Evolutionary conservation across 2,888 invertebrate genomes (phyloP).

Genomic region (Leptarthrus brevirostris): DNA sequence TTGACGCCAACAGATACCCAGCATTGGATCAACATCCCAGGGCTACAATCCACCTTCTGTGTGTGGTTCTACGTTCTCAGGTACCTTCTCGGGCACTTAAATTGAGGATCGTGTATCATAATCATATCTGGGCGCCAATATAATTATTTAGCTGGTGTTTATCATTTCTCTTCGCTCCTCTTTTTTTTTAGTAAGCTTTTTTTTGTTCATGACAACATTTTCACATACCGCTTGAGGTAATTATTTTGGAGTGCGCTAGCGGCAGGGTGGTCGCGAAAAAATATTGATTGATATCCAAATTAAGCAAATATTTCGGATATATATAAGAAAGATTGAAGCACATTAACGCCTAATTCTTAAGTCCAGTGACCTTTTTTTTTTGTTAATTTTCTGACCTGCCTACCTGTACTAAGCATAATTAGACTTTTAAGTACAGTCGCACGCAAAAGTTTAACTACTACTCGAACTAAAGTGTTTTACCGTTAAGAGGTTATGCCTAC

Average conservation of each 20-base stretch:
- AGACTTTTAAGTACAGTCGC: no score
- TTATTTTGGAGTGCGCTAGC: conserved; percentile 19
- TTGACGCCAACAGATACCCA: conserved; percentile 36
- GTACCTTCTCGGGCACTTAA: conserved; percentile 47
- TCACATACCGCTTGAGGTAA: conserved; percentile 29
- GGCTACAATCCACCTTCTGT: conserved; percentile 15
- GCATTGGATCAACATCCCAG: conserved; percentile 6
- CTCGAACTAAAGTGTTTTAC: no score
- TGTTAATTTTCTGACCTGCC: no score
- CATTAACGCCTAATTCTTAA: no score
- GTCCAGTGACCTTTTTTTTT: no score
- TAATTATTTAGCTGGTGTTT: conserved; percentile 55
- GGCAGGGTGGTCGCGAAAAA: conserved; percentile 23
- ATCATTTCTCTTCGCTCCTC: conserved; percentile 50
- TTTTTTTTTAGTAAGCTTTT: conserved; percentile 12
- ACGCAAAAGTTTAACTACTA: no score
- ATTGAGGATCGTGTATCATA: conserved; percentile 54
- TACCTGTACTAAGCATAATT: no score
- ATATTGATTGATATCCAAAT: conserved; percentile 41
- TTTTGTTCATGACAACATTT: background rate
- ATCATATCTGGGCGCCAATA: conserved; percentile 55
- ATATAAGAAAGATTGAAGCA: background rate
- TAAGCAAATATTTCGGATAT: conserved; percentile 22
- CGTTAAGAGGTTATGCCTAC: no score
- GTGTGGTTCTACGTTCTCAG: conserved; percentile 22